Conservation (phyloP, 2,113 vertebrate genomes). For the Noctilio leporinus region DNA sequence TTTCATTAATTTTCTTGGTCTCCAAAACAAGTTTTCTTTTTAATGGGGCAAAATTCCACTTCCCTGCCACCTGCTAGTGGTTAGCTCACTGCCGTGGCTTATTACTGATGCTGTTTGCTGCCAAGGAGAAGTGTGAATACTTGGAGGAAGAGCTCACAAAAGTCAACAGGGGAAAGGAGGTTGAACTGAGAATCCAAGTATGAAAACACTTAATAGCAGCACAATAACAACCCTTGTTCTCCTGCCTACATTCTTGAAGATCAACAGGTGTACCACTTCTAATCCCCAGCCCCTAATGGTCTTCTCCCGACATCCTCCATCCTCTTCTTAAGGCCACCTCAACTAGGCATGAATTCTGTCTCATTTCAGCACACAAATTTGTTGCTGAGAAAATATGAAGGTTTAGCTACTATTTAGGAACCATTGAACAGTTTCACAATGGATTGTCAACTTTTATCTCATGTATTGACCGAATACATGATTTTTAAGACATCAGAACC, state of each 20-base stretch:
- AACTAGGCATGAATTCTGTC: slow-evolving; percentile 27
- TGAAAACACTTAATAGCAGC: slow-evolving; percentile 3
- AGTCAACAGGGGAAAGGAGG: slow-evolving; percentile 12
- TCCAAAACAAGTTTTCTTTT: slow-evolving; percentile 15
- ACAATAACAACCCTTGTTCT: neutral
- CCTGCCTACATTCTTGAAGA: neutral
- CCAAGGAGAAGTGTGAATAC: slow-evolving; percentile 1
- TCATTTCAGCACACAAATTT: slow-evolving; percentile 51
- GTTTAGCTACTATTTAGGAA: slow-evolving; percentile 42
- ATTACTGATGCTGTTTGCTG: slow-evolving; percentile 18
- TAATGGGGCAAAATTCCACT: neutral
- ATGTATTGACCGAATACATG: slow-evolving; percentile 41
- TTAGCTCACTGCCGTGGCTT: neutral
- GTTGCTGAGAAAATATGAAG: slow-evolving; percentile 42
- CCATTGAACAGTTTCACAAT: slow-evolving; percentile 29
- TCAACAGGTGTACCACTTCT: neutral
- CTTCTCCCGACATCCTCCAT: neutral
- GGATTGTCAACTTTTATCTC: slow-evolving; percentile 30
- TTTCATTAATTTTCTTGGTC: neutral
- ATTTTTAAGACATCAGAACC: neutral
- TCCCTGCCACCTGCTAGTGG: slow-evolving; percentile 32
- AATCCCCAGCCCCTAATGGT: rapidly evolving
- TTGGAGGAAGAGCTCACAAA: slow-evolving; percentile 13
- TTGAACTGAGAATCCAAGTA: slow-evolving; percentile 13
- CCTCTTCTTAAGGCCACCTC: neutral